phyloP scores from a whole-genome alignment of 2,797 vertebrate genomes.

The Artibeus jamaicensis region DNA sequence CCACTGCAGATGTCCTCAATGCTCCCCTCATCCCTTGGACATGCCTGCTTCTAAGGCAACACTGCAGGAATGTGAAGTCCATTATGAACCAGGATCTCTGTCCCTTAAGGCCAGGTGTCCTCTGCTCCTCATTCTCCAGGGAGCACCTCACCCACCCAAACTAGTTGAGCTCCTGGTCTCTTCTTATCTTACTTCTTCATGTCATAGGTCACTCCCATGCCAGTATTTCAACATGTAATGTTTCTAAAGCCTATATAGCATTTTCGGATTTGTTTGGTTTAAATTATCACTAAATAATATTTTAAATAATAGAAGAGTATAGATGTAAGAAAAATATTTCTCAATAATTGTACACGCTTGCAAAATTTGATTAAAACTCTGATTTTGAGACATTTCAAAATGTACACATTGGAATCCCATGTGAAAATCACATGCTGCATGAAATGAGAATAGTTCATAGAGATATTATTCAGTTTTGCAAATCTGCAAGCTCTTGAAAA shows the following conservation, averaged over 20 bases:
- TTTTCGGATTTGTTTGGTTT: not conserved
- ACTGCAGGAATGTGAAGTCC: fast-evolving
- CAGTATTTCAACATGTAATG: not conserved
- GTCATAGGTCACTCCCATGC: not conserved
- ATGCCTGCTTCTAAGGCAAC: not conserved
- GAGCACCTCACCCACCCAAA: not conserved
- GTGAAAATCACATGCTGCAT: not conserved
- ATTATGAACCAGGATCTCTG: not conserved
- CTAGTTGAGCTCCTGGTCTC: not conserved
- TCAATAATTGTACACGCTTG: not conserved
- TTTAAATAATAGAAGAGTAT: not conserved
- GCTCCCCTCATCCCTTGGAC: not conserved
- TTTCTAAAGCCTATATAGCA: not conserved
- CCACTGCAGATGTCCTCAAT: not conserved
- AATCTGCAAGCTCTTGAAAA: slow-evolving; percentile 36
- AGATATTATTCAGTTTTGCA: slow-evolving; percentile 19
- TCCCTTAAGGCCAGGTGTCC: no score
- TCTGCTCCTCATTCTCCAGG: not conserved
- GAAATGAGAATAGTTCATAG: not conserved
- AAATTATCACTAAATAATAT: not conserved
- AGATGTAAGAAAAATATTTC: not conserved
- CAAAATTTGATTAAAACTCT: not conserved
- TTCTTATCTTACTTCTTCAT: not conserved
- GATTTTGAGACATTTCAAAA: not conserved
- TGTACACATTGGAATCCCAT: not conserved